A percentile compares a stretch with the other conserved stretches of the same genome.
These are phyloP conservation scores for Microchrysa polita DNA, from an alignment of 2,888 invertebrate species.

Conservation along the genomic window DNA sequence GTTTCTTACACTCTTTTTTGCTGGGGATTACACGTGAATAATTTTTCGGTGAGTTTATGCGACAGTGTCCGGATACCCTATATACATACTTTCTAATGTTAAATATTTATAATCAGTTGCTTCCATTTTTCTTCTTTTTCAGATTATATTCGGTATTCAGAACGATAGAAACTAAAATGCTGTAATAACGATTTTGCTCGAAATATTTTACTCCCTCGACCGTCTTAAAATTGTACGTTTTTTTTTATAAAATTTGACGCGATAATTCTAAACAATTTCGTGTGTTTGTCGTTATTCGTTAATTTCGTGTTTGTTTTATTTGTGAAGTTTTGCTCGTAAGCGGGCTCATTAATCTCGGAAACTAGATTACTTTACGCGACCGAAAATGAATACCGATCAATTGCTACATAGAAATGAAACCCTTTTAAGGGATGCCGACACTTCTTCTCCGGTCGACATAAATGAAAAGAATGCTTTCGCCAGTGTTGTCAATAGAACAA, in stretches of 20 bases:
- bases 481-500: constrained; percentile 6
- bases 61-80: too few relatives aligned
- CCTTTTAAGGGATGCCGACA: not conserved
- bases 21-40: too few relatives aligned
- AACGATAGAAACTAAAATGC: not conserved
- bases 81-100: too few relatives aligned
- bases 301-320: not conserved
- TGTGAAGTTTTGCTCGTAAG: not conserved
- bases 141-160: not conserved
- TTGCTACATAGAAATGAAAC: not conserved
- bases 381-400: not conserved
- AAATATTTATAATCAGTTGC: too few relatives aligned
- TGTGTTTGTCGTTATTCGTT: not conserved
- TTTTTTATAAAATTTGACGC: constrained; percentile 9
- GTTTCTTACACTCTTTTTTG: too few relatives aligned
- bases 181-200: not conserved
- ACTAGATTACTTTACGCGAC: not conserved
- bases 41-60: too few relatives aligned
- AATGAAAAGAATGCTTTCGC: not conserved
- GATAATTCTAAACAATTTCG: not conserved
- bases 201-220: constrained; percentile 9
- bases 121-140: not conserved
- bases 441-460: too few relatives aligned
- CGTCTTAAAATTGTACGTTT: not conserved
- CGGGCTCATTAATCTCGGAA: not conserved